phyloP scores from a whole-genome alignment of 2,797 vertebrate species.

The Notamacropus eugenii region DNA sequence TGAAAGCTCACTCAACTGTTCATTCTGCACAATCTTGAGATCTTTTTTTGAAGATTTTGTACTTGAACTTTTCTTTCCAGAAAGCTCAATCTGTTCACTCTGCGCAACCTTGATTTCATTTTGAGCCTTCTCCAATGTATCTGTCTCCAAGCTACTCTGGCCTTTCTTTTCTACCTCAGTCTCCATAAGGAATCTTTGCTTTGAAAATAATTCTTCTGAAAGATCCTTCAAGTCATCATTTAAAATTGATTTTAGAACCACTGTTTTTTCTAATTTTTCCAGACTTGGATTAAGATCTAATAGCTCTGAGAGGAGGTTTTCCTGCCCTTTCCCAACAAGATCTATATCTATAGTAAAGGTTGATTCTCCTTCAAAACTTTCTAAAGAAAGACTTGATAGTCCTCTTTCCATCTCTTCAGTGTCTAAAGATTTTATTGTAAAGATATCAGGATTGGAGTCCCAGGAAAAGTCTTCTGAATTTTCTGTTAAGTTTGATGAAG shows the following conservation, averaged over 20 bases:
- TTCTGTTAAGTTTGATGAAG: slow-evolving; percentile 8
- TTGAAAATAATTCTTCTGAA: slow-evolving; percentile 67
- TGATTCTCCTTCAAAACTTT: slow-evolving; percentile 43
- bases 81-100: slow-evolving; percentile 42
- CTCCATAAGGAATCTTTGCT: slow-evolving; percentile 9
- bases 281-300: slow-evolving; percentile 48
- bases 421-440: slow-evolving; percentile 46
- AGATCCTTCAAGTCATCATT: slow-evolving; percentile 74
- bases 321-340: not conserved
- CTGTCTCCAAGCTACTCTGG: slow-evolving; percentile 23
- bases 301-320: slow-evolving; percentile 42
- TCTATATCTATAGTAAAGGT: slow-evolving; percentile 10
- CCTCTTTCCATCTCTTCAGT: slow-evolving; percentile 55
- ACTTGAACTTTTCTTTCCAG: slow-evolving; percentile 46
- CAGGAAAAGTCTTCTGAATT: not conserved
- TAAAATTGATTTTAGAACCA: slow-evolving; percentile 71
- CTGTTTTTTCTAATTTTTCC: slow-evolving; percentile 70
- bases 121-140: slow-evolving; percentile 38
- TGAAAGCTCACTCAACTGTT: not conserved
- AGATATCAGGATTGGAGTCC: not conserved
- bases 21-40: not conserved
- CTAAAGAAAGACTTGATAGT: slow-evolving; percentile 1
- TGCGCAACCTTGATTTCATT: slow-evolving; percentile 5
- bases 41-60: not conserved
- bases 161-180: slow-evolving; percentile 32